These are phyloP conservation scores for Herpailurus yagouaroundi DNA, from an alignment of 2,113 vertebrate species.

Conservation along the genomic window DNA sequence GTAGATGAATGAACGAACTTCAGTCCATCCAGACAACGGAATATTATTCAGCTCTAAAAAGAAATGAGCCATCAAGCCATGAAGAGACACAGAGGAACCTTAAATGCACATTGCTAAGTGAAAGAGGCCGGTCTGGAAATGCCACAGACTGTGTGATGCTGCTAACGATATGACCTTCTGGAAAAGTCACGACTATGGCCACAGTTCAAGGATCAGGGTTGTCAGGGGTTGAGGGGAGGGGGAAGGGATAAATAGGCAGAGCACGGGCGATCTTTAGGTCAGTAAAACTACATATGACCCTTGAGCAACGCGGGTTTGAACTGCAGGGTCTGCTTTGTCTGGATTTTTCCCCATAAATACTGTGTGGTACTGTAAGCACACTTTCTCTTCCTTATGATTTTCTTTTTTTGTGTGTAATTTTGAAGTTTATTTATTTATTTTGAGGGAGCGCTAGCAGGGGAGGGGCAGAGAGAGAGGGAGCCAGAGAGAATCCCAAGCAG, in stretches of 20 bases:
- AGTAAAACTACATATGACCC: background rate
- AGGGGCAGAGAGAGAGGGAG: too few species aligned
- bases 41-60: background rate
- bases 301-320: background rate
- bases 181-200: background rate
- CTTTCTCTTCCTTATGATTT: background rate
- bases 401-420: background rate
- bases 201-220: background rate
- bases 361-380: background rate
- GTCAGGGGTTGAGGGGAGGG: background rate
- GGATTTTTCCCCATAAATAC: background rate
- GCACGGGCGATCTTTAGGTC: rapidly evolving
- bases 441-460: too few species aligned
- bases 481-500: too few species aligned
- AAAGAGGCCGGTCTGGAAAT: background rate
- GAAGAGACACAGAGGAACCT: background rate
- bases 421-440: too few species aligned
- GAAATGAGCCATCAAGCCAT: background rate
- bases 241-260: rapidly evolving
- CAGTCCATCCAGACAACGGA: background rate
- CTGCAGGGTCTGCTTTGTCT: background rate
- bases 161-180: background rate
- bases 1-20: too few species aligned
- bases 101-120: rapidly evolving
- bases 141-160: rapidly evolving